Conservation (phyloP, 2,888 invertebrate species). For the Machimus rusticus region DNA sequence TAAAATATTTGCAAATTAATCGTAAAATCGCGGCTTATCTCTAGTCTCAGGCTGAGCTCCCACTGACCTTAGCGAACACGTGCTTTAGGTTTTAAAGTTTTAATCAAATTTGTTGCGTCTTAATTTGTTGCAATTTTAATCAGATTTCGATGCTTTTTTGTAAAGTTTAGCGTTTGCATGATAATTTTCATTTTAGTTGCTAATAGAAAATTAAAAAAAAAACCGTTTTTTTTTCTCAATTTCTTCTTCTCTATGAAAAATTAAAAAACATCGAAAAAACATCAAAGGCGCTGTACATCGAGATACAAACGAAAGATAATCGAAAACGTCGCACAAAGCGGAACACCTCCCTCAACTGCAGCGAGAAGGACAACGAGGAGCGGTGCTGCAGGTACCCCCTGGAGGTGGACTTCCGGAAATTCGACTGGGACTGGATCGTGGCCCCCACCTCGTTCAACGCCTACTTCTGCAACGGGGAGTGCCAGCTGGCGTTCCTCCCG, state of each 20-base stretch:
- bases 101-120: neutral
- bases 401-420: constrained; percentile 83
- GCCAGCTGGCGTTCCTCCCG: constrained; percentile 86
- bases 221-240: neutral
- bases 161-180: neutral
- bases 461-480: constrained; percentile 95
- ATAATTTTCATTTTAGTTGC: too few relatives aligned
- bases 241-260: neutral
- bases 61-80: neutral
- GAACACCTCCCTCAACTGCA: constrained; percentile 83
- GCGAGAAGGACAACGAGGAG: constrained; percentile 74
- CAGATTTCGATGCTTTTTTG: neutral
- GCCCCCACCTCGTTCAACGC: constrained; percentile 95
- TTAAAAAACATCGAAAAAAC: neutral
- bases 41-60: neutral
- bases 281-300: constrained; percentile 59
- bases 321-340: constrained; percentile 74
- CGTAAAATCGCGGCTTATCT: neutral
- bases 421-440: constrained; percentile 98
- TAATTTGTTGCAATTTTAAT: neutral
- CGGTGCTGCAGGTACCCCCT: constrained; percentile 95
- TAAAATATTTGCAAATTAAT: neutral
- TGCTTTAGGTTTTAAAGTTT: too few relatives aligned
- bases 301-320: constrained; percentile 58
- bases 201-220: too few relatives aligned